Percentiles rank a stretch among this genome's conserved stretches.
Conservation (phyloP, 2,113 vertebrate genomes). For the Odontophorus gujanensis region DNA sequence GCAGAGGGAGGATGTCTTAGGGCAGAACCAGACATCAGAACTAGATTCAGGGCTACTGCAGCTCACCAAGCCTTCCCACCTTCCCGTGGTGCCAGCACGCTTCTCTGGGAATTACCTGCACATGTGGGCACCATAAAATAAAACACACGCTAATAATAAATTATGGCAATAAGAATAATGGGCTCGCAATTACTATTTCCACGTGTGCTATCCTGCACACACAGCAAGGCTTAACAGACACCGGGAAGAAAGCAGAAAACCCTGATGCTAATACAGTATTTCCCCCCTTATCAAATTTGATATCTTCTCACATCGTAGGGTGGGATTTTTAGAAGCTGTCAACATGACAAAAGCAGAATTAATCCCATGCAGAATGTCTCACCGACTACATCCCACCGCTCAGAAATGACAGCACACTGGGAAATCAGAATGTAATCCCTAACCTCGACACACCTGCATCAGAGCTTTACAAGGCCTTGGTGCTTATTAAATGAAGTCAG, state of each 20-base stretch:
- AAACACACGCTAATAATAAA: constrained; percentile 62
- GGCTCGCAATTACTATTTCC: constrained; percentile 64
- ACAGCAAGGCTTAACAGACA: background rate
- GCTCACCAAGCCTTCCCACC: background rate
- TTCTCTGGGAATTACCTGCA: constrained; percentile 32
- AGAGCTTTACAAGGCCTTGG: background rate
- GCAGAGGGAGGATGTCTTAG: background rate
- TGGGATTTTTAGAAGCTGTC: background rate
- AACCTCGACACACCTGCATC: constrained; percentile 40
- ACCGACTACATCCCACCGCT: background rate
- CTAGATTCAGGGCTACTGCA: background rate
- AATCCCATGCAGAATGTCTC: background rate
- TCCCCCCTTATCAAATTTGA: background rate
- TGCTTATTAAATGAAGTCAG: background rate
- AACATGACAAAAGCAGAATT: background rate
- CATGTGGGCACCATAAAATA: constrained; percentile 66
- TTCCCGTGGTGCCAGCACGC: background rate
- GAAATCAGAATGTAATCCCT: background rate
- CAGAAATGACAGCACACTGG: background rate
- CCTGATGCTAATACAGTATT: background rate
- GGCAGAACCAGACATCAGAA: background rate
- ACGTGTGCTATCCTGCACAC: constrained; percentile 55
- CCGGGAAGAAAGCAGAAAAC: background rate
- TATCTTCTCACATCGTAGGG: background rate
- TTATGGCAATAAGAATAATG: constrained; percentile 66